Conservation (phyloP, 2,113 vertebrate species). For the rat (Rattus norvegicus) region DNA sequence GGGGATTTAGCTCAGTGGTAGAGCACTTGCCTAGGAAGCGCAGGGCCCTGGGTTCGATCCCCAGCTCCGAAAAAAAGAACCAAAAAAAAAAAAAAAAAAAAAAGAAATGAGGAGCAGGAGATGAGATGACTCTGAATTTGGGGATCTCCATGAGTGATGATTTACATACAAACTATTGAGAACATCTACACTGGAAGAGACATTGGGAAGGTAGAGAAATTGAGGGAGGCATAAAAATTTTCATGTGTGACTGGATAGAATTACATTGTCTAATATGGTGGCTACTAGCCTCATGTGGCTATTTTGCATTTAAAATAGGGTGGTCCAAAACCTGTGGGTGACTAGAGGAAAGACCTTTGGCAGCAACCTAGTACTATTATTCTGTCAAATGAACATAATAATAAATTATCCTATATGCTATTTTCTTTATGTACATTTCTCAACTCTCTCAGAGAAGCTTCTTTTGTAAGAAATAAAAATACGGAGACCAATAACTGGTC, state of each 20-base stretch:
- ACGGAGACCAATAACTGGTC: not conserved
- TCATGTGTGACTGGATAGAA: not conserved
- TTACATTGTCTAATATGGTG: not conserved
- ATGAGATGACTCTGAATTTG: not conserved
- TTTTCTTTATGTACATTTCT: not conserved
- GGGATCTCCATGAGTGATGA: not conserved
- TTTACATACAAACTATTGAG: not conserved
- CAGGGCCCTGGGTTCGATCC: too few relatives aligned
- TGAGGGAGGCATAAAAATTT: not conserved
- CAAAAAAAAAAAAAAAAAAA: too few relatives aligned
- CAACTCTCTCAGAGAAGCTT: not conserved
- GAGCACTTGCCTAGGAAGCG: too few relatives aligned
- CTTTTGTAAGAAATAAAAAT: not conserved
- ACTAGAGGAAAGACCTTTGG: not conserved
- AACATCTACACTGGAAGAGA: not conserved
- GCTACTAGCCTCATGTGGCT: not conserved
- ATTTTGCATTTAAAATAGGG: not conserved
- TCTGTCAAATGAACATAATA: not conserved
- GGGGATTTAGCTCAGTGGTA: too few relatives aligned
- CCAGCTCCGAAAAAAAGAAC: too few relatives aligned
- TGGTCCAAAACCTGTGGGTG: not conserved
- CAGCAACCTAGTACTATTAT: not conserved
- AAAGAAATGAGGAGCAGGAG: not conserved
- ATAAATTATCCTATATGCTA: too few relatives aligned
- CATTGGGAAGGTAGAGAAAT: not conserved